A percentile compares a stretch with the other conserved stretches of the same genome.
Conservation (phyloP, 92 coral and sea anemone species). For the Palythoa caribaeorum region DNA sequence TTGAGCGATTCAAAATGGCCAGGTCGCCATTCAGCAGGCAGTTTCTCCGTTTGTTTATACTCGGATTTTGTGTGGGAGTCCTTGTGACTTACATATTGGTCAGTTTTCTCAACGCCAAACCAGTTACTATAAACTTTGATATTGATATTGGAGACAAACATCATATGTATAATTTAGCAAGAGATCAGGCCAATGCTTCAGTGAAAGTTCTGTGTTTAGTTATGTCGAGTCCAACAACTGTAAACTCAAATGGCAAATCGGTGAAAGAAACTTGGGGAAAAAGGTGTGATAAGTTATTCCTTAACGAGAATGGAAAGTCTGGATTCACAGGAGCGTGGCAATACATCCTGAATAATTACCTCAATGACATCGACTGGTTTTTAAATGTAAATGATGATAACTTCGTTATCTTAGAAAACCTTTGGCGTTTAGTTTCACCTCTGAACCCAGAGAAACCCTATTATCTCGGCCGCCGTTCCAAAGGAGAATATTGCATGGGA, state of each 20-base stretch:
- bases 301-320: constrained; percentile 27
- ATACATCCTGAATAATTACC: constrained; percentile 44
- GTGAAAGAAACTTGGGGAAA: constrained; percentile 69
- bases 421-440: constrained; percentile 31
- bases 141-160: constrained; percentile 76
- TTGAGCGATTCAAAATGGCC: constrained; percentile 7
- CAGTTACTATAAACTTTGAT: constrained; percentile 58
- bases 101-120: background rate
- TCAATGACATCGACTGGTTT: constrained; percentile 60
- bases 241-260: constrained; percentile 79
- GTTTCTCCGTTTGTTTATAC: background rate
- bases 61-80: constrained; percentile 26
- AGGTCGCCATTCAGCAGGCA: background rate
- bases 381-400: constrained; percentile 58
- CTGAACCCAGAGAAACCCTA: constrained; percentile 53
- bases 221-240: constrained; percentile 78
- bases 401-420: constrained; percentile 56
- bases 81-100: constrained; percentile 7
- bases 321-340: constrained; percentile 55
- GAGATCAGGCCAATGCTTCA: constrained; percentile 2
- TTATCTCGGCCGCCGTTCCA: constrained; percentile 55
- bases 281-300: constrained; percentile 53
- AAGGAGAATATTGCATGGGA: constrained; percentile 53
- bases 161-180: constrained; percentile 53
- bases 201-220: constrained; percentile 88